phyloP scores from a whole-genome alignment of 2,888 invertebrate genomes.

The Biston stratarius region DNA sequence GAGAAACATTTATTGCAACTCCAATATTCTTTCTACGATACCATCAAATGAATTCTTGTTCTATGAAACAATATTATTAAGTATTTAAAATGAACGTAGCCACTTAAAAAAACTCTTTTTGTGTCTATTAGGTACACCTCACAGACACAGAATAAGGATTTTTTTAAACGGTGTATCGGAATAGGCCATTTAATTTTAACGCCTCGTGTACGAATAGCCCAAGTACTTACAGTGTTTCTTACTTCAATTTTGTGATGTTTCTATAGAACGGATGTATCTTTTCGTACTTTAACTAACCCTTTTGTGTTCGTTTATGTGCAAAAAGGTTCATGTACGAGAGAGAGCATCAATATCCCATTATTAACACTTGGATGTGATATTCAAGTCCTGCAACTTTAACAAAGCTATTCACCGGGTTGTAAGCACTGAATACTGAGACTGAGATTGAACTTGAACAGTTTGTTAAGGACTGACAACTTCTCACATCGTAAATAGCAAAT shows the following conservation, averaged over 20 bases:
- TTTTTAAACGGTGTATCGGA: too few relatives aligned
- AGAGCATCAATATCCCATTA: conserved; percentile 59
- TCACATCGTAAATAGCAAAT: conserved; percentile 27
- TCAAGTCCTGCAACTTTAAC: conserved; percentile 65
- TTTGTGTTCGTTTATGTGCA: conserved; percentile 52
- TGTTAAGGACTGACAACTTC: conserved; percentile 42
- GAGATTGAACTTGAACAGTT: conserved; percentile 51
- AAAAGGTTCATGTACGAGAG: conserved; percentile 48
- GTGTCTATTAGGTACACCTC: too few relatives aligned
- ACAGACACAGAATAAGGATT: too few relatives aligned
- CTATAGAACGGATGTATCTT: conserved; percentile 34
- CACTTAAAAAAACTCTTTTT: too few relatives aligned
- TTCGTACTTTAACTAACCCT: conserved; percentile 45
- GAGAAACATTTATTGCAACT: too few relatives aligned
- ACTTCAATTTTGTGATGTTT: conserved; percentile 18
- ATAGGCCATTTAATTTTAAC: too few relatives aligned
- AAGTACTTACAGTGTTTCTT: conserved; percentile 17
- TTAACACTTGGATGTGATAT: conserved; percentile 65
- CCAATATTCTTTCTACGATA: too few relatives aligned
- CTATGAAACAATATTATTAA: too few relatives aligned
- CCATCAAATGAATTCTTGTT: too few relatives aligned
- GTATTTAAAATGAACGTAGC: too few relatives aligned
- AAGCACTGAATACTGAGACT: conserved; percentile 63
- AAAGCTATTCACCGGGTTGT: conserved; percentile 74
- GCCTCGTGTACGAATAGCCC: background rate